Percentiles rank a stretch among this genome's conserved stretches.
phyloP scores from a whole-genome alignment of 2,113 vertebrate species.

The Elanoides forficatus region DNA sequence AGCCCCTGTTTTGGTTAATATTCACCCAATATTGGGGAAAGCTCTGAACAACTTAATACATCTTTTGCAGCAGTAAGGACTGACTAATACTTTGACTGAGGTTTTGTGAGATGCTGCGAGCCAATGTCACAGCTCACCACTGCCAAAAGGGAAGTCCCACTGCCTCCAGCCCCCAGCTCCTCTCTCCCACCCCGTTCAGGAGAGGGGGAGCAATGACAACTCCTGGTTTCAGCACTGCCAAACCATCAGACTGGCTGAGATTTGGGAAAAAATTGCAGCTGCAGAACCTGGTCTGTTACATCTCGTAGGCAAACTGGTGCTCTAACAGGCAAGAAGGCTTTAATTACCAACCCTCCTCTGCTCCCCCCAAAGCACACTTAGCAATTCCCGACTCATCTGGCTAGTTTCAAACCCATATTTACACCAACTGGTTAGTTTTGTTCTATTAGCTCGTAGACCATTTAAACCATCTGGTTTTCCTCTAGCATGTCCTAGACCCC shows the following conservation, averaged over 20 bases:
- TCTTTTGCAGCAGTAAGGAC: background rate
- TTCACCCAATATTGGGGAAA: background rate
- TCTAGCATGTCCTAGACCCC: conserved; percentile 15
- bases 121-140: background rate
- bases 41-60: background rate
- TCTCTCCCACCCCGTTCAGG: accelerated
- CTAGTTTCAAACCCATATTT: conserved; percentile 44
- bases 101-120: background rate
- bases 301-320: background rate
- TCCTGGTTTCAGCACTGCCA: background rate
- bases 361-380: background rate
- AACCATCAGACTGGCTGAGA: background rate
- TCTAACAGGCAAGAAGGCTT: background rate
- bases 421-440: conserved; percentile 28
- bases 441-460: background rate
- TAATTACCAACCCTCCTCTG: background rate
- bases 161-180: background rate
- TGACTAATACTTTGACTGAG: background rate
- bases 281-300: background rate
- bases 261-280: background rate
- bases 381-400: conserved; percentile 43
- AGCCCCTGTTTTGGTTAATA: background rate
- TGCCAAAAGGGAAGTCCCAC: background rate
- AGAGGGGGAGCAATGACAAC: background rate
- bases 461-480: conserved; percentile 53